Conservation (phyloP, 2,113 vertebrate genomes). For the Forbesichthys papilliferus region DNA sequence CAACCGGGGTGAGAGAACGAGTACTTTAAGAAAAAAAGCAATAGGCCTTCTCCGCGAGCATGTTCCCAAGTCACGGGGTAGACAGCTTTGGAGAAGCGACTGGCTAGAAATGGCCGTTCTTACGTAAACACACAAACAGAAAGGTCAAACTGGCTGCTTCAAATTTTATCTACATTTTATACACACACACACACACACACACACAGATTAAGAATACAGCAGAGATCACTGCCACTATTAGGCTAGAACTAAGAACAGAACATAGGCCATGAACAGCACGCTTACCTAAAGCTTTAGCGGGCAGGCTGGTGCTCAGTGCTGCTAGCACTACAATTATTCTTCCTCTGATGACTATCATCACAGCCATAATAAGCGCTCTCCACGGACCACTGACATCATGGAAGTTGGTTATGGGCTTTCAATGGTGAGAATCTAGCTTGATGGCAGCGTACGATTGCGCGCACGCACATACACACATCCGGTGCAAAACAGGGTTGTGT, state of each 20-base stretch:
- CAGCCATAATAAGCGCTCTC: constrained; percentile 51
- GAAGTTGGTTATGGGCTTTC: constrained; percentile 32
- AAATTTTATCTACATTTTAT: not conserved
- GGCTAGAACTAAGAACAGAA: constrained; percentile 50
- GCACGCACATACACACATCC: not conserved
- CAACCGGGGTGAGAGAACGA: constrained; percentile 1
- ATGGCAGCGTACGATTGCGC: constrained; percentile 12
- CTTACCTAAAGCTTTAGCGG: constrained; percentile 42
- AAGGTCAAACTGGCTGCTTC: constrained; percentile 24
- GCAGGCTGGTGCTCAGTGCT: constrained; percentile 25
- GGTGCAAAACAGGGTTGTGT: constrained; percentile 15
- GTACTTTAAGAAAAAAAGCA: constrained; percentile 7
- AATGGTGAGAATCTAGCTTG: constrained; percentile 33
- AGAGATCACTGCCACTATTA: constrained; percentile 52
- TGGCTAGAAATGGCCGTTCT: constrained; percentile 17
- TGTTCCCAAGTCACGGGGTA: constrained; percentile 20
- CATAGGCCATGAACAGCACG: constrained; percentile 30
- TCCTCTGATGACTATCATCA: constrained; percentile 64
- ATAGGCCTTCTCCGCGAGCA: constrained; percentile 9
- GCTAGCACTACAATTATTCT: constrained; percentile 56
- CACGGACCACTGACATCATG: constrained; percentile 41
- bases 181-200: constrained; percentile 10
- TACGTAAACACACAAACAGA: constrained; percentile 5
- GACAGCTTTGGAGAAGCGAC: constrained; percentile 26
- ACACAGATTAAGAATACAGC: not conserved